Evolutionary conservation across 2,797 vertebrate genomes (phyloP).

Genomic region (Leptatherina wallacei): DNA sequence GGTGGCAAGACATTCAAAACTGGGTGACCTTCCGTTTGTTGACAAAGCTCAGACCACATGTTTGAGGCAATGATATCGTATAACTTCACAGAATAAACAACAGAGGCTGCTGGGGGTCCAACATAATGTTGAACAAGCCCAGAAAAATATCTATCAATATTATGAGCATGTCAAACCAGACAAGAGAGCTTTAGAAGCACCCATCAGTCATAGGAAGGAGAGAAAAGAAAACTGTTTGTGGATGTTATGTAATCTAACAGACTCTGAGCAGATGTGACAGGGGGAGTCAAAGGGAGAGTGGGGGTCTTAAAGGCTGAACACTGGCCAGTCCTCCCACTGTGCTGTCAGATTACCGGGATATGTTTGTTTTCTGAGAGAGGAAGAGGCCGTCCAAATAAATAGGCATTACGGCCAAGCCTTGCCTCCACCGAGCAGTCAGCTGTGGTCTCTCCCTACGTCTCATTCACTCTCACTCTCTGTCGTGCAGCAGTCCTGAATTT

Average conservation of each 20-base stretch:
- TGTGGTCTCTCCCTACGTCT: slow-evolving; percentile 52
- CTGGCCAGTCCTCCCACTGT: slow-evolving; percentile 66
- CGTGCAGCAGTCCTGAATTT: slow-evolving; percentile 63
- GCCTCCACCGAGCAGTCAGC: slow-evolving; percentile 63
- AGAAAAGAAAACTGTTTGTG: slow-evolving; percentile 73
- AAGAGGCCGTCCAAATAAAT: slow-evolving; percentile 80
- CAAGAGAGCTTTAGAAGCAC: slow-evolving; percentile 33
- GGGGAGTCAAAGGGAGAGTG: slow-evolving; percentile 34
- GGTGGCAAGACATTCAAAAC: slow-evolving; percentile 37
- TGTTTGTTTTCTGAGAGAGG: slow-evolving; percentile 79
- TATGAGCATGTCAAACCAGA: slow-evolving; percentile 16
- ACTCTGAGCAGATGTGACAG: slow-evolving; percentile 69
- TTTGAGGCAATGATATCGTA: slow-evolving; percentile 50
- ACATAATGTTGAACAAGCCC: slow-evolving; percentile 28
- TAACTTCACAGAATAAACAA: slow-evolving; percentile 63
- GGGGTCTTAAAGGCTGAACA: slow-evolving; percentile 59
- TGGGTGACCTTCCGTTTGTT: slow-evolving; percentile 53
- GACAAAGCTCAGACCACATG: slow-evolving; percentile 65
- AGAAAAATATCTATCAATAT: slow-evolving; percentile 47
- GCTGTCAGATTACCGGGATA: slow-evolving; percentile 75
- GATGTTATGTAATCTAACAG: slow-evolving; percentile 75
- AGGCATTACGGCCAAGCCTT: slow-evolving; percentile 60
- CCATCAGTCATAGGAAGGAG: slow-evolving; percentile 54
- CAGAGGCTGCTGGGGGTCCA: slow-evolving; percentile 29
- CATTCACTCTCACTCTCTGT: slow-evolving; percentile 51